Base-by-base conservation (phyloP, 1,140 invertebrate genomes). In the Catajapyx aquilonaris region DNA sequence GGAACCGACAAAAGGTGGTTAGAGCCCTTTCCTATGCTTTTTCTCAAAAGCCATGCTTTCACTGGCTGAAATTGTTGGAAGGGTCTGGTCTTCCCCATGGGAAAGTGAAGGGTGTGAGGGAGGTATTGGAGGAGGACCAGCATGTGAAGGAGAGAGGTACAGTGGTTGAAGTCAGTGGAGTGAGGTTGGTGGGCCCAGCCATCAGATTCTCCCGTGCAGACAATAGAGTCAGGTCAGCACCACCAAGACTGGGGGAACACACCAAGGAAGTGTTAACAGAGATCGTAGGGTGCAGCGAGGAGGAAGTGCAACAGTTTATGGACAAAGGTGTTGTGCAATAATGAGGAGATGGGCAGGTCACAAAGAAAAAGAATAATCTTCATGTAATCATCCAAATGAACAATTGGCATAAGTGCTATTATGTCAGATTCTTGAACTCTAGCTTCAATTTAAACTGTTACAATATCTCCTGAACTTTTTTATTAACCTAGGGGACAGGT, bases 241-340 rank as follows among this genome's bases (percentile, higher is more conserved):
- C 90, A 11, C 90, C 90, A 1, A 52, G 61, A 18, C 60, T 93
- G 18, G 91, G 87, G 1, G 68, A 95, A 56, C 87, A 96, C 49
- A 95, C 90, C 1, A 52, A 60, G 30, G 64, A 80, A 50, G 65
- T 95, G 31, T 60, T 95, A 20, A 56, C 54, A 35, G 50, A 71
- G 39, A 48, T 87, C 32, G 56, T 93, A 31, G 62, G 69, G n/a
- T 81, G 76, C 48, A 55, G 62, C 37, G 55, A 69, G 20, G 49
- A 62, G 13, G 61, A 68, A 50, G 69, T 87, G 47, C 39, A 66
- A 16, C 46, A 46, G 35, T 60, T 81, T 18, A 61, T 53, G 46
- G 40, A 50, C 21, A 46, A 63, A 38, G 61, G 65, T 46, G 52
- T 73, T 45, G 57, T 76, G 36, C 58, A 65, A 50, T 62, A 52